A percentile compares a stretch with the other conserved stretches of the same genome.
Evolutionary conservation across 1,140 invertebrate species (phyloP).

Genomic region (Hestina assimilis): DNA sequence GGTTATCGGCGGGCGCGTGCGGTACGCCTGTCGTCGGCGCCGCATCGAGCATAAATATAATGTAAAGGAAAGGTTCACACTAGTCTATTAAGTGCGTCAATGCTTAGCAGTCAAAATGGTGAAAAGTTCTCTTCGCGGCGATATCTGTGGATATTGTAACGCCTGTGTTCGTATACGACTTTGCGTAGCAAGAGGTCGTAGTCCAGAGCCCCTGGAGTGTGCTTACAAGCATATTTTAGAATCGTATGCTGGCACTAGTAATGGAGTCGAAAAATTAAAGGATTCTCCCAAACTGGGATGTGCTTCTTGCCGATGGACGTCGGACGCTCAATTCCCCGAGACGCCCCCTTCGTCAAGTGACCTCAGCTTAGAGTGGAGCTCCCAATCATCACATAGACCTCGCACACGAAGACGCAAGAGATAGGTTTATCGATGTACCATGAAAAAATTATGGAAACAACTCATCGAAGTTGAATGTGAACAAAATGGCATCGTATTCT

Average conservation of each 20-base stretch:
- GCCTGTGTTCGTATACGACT: constrained; percentile 66
- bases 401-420: constrained; percentile 62
- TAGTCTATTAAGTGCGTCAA: constrained; percentile 51
- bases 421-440: constrained; percentile 31
- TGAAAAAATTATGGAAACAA: constrained; percentile 17
- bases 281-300: constrained; percentile 52
- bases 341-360: constrained; percentile 67
- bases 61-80: constrained; percentile 32
- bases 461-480: constrained; percentile 12
- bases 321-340: constrained; percentile 69
- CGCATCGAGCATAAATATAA: constrained; percentile 60
- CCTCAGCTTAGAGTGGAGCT: constrained; percentile 68
- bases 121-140: constrained; percentile 50
- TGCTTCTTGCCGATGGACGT: constrained; percentile 68
- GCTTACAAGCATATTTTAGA: constrained; percentile 72
- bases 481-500: constrained; percentile 3
- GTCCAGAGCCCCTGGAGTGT: constrained; percentile 61
- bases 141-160: constrained; percentile 68
- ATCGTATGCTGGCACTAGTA: constrained; percentile 43
- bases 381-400: constrained; percentile 52
- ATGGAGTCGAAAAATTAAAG: constrained; percentile 35
- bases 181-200: constrained; percentile 57
- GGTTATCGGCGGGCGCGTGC: constrained; percentile 70
- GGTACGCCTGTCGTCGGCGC: constrained; percentile 49
- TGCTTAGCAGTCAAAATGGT: constrained; percentile 48